Conservation (phyloP, 2,888 invertebrate species). For the Thereva unica region DNA sequence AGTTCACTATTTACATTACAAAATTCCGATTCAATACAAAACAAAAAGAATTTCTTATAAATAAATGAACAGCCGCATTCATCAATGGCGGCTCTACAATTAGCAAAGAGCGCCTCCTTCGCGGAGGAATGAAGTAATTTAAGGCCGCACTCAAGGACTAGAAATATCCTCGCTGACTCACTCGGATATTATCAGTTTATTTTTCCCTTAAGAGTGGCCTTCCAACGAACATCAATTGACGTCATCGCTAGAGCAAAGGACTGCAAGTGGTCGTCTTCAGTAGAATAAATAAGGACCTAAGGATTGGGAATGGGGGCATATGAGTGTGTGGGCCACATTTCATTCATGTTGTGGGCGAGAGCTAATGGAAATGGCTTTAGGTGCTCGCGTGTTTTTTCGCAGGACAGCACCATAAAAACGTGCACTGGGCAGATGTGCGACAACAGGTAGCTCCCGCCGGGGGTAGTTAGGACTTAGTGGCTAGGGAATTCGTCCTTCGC, state of each 20-base stretch:
- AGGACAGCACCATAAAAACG: not conserved
- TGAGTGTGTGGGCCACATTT: too few species aligned
- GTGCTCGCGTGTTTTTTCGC: not conserved
- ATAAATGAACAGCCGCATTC: not conserved
- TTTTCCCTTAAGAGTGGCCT: too few species aligned
- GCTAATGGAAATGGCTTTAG: not conserved
- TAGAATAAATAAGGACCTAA: too few species aligned
- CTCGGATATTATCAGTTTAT: too few species aligned
- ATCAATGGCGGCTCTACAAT: not conserved
- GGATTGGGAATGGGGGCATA: too few species aligned
- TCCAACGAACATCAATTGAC: constrained; percentile 13
- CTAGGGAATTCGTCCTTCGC: constrained; percentile 12
- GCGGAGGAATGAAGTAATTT: not conserved
- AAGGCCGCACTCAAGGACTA: not conserved
- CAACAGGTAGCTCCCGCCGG: not conserved
- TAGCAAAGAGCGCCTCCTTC: constrained; percentile 1
- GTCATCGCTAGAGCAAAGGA: constrained; percentile 34
- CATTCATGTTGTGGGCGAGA: too few species aligned
- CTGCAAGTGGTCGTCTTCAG: not conserved
- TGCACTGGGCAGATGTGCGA: constrained; percentile 2
- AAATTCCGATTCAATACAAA: constrained; percentile 7
- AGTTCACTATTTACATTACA: constrained; percentile 19
- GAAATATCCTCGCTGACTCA: not conserved
- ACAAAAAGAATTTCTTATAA: not conserved
- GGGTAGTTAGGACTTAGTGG: not conserved